Evolutionary conservation across 2,113 vertebrate species (phyloP), one percentile per base, ranked within the genome.

Genomic region (Polyodon spathula): DNA sequence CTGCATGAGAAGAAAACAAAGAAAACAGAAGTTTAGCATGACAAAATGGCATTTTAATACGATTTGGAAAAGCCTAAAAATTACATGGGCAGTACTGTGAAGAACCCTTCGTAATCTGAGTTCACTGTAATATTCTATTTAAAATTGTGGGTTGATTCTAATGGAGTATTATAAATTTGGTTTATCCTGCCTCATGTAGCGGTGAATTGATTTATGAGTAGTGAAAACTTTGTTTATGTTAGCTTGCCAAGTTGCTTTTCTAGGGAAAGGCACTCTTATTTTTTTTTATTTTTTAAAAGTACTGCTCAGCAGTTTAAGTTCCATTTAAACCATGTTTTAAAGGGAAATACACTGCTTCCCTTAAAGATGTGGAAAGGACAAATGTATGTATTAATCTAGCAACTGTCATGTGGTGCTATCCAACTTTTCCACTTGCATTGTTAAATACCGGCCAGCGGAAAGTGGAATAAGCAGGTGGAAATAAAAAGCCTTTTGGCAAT

Each of bases 401-500:
- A 14, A 62, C 71, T 76, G 73, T 74, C 82, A 84, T 68, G 64
- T 63, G 74, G 75, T 70, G 73, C 78, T 83, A 72, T 65, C 48
- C 71, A 61, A 74, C 76, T 78, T 68, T 81, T 75, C 78, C 76
- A 71, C 68, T 66, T 50, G 81, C 78, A 88, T 85, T 87, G 84
- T 87, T 86, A 79, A 73, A 83, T 76, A 80, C 79, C 80, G 81
- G 75, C 67, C 75, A 79, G 70, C 78, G 82, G 84, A 86, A 88
- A 82, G 76, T 82, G 84, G 78, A 77, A 78, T 65, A 77, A 83
- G 73, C 86, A 88, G 84, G 86, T 88, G 83, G 82, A 86, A 84
- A 85, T 82, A 77, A 77, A 81, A 84, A 74, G 66, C 67, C 63
- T 69, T 78, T 71, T 70, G 76, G 81, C 78, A 78, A 71, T 72